A percentile compares a stretch with the other conserved stretches of the same genome.
Evolutionary conservation across 2,888 invertebrate genomes (phyloP).

Genomic region (Orthosia gracilis): DNA sequence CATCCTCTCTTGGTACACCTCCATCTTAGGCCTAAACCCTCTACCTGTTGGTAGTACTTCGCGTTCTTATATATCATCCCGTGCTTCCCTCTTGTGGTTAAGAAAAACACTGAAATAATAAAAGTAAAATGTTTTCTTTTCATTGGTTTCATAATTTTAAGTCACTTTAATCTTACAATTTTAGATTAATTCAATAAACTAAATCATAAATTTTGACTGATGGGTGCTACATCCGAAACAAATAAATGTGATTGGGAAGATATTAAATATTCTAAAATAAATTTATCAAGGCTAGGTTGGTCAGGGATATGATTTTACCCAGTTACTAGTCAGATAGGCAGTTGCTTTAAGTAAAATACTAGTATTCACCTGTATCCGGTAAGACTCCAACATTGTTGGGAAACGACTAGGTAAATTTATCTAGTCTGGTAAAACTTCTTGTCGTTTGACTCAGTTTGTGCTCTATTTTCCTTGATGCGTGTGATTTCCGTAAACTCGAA

Average conservation of each 20-base stretch:
- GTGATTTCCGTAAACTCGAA: conserved; percentile 65
- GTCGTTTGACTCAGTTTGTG: neutral
- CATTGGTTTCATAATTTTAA: too few relatives aligned
- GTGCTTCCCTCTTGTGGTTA: conserved; percentile 66
- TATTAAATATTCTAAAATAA: neutral
- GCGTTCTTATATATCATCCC: conserved; percentile 72
- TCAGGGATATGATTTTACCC: too few relatives aligned
- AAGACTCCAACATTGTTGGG: too few relatives aligned
- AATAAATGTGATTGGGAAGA: neutral
- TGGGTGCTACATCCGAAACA: neutral
- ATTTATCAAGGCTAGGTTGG: neutral
- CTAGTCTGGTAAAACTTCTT: neutral
- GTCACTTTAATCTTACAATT: too few relatives aligned
- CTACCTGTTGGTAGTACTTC: conserved; percentile 73
- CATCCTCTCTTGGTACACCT: conserved; percentile 75
- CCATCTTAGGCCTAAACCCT: conserved; percentile 70
- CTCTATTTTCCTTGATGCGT: conserved; percentile 54
- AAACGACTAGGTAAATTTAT: neutral
- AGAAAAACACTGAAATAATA: conserved; percentile 54
- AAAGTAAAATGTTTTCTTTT: neutral
- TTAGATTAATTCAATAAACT: too few relatives aligned
- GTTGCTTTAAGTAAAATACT: too few relatives aligned
- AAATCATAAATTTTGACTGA: neutral
- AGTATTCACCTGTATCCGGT: too few relatives aligned
- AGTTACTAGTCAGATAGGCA: too few relatives aligned